These are phyloP conservation scores for Acropternis orthonyx DNA, from an alignment of 2,797 vertebrate species.

Conservation along the genomic window DNA sequence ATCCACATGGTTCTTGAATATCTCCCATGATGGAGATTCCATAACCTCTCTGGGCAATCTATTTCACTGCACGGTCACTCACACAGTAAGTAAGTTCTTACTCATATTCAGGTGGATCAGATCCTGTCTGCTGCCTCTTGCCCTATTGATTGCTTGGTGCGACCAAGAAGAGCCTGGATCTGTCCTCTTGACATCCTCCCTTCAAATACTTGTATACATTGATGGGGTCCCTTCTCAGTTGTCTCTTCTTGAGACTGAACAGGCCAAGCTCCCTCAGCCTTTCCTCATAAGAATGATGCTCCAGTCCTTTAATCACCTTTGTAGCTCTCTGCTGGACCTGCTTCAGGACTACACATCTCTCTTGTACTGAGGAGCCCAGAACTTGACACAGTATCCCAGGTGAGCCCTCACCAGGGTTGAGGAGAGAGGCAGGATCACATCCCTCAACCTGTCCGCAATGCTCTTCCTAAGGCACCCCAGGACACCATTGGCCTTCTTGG, in stretches of 20 bases:
- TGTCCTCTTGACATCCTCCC: neutral
- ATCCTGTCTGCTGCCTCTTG: neutral
- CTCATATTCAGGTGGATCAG: neutral
- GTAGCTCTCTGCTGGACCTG: neutral
- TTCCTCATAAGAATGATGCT: neutral
- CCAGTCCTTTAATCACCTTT: neutral
- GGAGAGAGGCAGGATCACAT: neutral
- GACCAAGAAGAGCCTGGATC: neutral
- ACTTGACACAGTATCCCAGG: neutral
- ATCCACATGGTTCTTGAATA: neutral
- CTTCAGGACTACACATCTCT: neutral
- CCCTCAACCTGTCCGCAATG: neutral
- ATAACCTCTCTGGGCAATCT: neutral
- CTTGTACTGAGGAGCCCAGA: neutral
- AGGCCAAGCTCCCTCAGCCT: rapidly evolving
- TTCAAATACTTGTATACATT: neutral
- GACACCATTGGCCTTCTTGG: neutral
- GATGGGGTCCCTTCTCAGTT: neutral
- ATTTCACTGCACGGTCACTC: neutral
- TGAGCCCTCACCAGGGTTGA: neutral
- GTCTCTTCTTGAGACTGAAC: neutral
- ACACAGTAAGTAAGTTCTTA: neutral
- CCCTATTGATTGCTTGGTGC: neutral
- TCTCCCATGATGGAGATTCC: neutral
- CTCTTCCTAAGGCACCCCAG: neutral